These are phyloP conservation scores for Protonibea diacanthus DNA, from an alignment of 2,797 vertebrate species.

Conservation along the genomic window DNA sequence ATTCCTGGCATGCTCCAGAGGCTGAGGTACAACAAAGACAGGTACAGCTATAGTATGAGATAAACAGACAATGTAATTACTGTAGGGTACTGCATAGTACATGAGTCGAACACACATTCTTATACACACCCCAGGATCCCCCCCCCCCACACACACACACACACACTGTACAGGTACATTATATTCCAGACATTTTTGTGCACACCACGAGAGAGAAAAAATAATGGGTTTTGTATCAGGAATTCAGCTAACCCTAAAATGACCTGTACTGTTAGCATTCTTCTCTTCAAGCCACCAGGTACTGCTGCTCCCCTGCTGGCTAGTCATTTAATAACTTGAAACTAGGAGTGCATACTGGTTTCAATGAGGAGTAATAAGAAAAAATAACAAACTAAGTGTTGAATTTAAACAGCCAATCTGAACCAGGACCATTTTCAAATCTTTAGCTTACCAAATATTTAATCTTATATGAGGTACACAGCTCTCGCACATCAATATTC, in stretches of 20 bases:
- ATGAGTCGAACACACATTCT: slow-evolving; percentile 43
- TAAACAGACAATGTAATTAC: slow-evolving; percentile 71
- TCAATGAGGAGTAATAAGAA: slow-evolving; percentile 24
- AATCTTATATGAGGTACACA: background rate
- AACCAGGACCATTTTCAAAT: background rate
- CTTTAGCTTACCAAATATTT: background rate
- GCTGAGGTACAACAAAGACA: slow-evolving; percentile 58
- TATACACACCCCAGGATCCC: slow-evolving; percentile 21
- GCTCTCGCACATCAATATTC: background rate
- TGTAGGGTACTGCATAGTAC: slow-evolving; percentile 39
- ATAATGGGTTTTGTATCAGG: slow-evolving; percentile 39
- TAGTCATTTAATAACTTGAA: slow-evolving; percentile 41
- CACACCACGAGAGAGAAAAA: slow-evolving; percentile 13
- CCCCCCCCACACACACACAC: background rate
- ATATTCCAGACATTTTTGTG: slow-evolving; percentile 37
- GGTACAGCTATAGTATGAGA: slow-evolving; percentile 59
- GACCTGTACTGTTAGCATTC: slow-evolving; percentile 33
- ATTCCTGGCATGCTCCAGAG: slow-evolving; percentile 44
- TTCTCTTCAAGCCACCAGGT: slow-evolving; percentile 22
- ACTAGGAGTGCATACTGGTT: slow-evolving; percentile 24
- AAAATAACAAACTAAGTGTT: slow-evolving; percentile 18
- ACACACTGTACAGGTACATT: slow-evolving; percentile 3
- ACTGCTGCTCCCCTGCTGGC: slow-evolving; percentile 23
- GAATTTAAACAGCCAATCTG: slow-evolving; percentile 10
- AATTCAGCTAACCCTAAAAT: slow-evolving; percentile 47